phyloP scores from a whole-genome alignment of 2,797 vertebrate species.

The Eulemur rubriventer region DNA sequence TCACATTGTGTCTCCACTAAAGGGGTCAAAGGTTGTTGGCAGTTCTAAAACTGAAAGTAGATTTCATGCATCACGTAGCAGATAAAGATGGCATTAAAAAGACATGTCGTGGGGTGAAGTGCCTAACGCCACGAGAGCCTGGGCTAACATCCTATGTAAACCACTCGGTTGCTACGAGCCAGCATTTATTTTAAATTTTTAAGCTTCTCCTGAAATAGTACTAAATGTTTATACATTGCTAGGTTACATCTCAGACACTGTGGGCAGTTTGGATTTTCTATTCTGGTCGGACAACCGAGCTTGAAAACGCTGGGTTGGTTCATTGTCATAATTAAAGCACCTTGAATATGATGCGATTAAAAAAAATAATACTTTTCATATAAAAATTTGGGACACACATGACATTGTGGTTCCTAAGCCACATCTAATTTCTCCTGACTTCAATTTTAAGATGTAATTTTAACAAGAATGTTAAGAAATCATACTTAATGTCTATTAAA shows the following conservation, averaged over 20 bases:
- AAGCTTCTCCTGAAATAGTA: slow-evolving; percentile 61
- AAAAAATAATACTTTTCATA: slow-evolving; percentile 48
- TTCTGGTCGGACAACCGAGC: slow-evolving; percentile 58
- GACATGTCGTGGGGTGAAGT: slow-evolving; percentile 81
- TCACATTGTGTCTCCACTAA: slow-evolving; percentile 95
- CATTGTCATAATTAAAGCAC: slow-evolving; percentile 57
- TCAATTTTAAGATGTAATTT: slow-evolving; percentile 77
- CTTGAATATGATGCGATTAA: slow-evolving; percentile 49
- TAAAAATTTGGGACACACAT: slow-evolving; percentile 69
- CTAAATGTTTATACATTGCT: slow-evolving; percentile 8
- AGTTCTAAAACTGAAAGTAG: slow-evolving; percentile 94
- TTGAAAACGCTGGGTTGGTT: slow-evolving; percentile 54
- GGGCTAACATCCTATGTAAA: slow-evolving; percentile 78
- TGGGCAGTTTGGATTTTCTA: slow-evolving; percentile 63
- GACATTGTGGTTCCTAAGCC: slow-evolving; percentile 71
- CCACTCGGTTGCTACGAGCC: slow-evolving; percentile 67
- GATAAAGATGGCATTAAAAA: slow-evolving; percentile 91
- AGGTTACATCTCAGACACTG: slow-evolving; percentile 47
- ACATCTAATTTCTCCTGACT: slow-evolving; percentile 71
- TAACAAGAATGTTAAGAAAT: slow-evolving; percentile 76
- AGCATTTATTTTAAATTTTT: slow-evolving; percentile 68
- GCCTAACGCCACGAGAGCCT: slow-evolving; percentile 73
- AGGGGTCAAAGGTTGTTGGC: slow-evolving; percentile 91
- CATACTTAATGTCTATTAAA: slow-evolving; percentile 77
- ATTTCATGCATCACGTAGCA: slow-evolving; percentile 99